These are phyloP conservation scores for Drosophila siamana DNA, from an alignment of 2,888 invertebrate species.

Conservation along the genomic window DNA sequence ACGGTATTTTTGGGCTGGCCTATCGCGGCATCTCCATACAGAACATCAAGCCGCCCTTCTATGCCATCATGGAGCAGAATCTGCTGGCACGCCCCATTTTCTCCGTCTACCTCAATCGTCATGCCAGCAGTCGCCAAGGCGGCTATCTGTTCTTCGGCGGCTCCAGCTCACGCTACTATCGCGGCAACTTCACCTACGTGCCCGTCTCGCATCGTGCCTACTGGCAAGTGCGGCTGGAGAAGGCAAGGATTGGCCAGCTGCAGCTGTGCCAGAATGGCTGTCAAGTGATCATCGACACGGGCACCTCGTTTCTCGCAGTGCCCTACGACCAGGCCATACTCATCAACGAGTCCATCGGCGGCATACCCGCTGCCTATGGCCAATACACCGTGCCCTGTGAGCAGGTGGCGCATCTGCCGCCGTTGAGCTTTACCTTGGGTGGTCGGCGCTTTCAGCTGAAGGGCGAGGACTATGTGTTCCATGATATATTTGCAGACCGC, in stretches of 20 bases:
- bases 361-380: constrained; percentile 92
- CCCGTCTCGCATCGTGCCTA: constrained; percentile 62
- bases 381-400: constrained; percentile 93
- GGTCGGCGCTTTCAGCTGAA: constrained; percentile 91
- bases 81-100: constrained; percentile 53
- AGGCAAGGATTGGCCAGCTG: constrained; percentile 52
- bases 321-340: constrained; percentile 91
- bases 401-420: constrained; percentile 91
- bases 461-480: constrained; percentile 93
- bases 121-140: constrained; percentile 29
- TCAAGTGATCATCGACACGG: constrained; percentile 84
- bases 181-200: constrained; percentile 68
- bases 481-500: constrained; percentile 91
- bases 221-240: constrained; percentile 65
- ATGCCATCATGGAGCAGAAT: constrained; percentile 62
- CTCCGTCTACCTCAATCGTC: constrained; percentile 64
- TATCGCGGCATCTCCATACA: constrained; percentile 65
- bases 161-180: constrained; percentile 55
- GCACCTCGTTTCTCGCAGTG: constrained; percentile 97
- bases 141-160: constrained; percentile 71
- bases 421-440: constrained; percentile 90
- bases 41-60: constrained; percentile 67
- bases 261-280: constrained; percentile 60
- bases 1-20: constrained; percentile 72
- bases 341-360: constrained; percentile 93